A percentile compares a stretch with the other conserved stretches of the same genome.
Evolutionary conservation across 2,888 invertebrate species (phyloP).

Genomic region (Oithona nana): DNA sequence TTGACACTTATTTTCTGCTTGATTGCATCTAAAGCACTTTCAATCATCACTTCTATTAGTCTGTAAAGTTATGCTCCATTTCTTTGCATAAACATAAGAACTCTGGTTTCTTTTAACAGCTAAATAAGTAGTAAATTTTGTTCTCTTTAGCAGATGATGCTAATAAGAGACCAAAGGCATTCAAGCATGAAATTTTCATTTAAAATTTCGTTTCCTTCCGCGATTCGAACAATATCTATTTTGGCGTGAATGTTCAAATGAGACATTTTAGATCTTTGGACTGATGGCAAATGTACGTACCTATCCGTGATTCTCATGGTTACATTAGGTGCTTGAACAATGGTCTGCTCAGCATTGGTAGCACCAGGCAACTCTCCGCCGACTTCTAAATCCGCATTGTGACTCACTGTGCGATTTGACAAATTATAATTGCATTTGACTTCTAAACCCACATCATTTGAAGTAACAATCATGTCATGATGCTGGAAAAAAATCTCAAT

Average conservation of each 20-base stretch:
- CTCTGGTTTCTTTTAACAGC: no score
- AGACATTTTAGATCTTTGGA: not conserved
- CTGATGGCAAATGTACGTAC: conserved; percentile 34
- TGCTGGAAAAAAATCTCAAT: conserved; percentile 39
- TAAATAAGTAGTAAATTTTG: no score
- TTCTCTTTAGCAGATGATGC: no score
- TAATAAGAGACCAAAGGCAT: no score
- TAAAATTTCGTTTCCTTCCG: no score
- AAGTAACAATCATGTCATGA: conserved; percentile 84
- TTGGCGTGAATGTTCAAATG: no score
- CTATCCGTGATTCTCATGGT: conserved; percentile 44
- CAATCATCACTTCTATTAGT: no score
- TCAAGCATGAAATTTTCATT: no score
- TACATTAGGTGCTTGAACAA: conserved; percentile 82
- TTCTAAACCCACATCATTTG: conserved; percentile 74
- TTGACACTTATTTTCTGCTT: no score
- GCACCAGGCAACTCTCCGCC: conserved; percentile 61
- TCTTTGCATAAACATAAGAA: no score
- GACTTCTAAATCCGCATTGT: conserved; percentile 54
- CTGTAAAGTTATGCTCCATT: no score
- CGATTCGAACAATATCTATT: no score
- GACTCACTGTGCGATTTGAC: conserved; percentile 79
- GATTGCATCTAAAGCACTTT: not conserved
- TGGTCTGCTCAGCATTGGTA: conserved; percentile 57
- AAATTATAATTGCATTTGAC: conserved; percentile 84